phyloP scores from a whole-genome alignment of 2,797 vertebrate genomes.

The Vespertilio murinus region DNA sequence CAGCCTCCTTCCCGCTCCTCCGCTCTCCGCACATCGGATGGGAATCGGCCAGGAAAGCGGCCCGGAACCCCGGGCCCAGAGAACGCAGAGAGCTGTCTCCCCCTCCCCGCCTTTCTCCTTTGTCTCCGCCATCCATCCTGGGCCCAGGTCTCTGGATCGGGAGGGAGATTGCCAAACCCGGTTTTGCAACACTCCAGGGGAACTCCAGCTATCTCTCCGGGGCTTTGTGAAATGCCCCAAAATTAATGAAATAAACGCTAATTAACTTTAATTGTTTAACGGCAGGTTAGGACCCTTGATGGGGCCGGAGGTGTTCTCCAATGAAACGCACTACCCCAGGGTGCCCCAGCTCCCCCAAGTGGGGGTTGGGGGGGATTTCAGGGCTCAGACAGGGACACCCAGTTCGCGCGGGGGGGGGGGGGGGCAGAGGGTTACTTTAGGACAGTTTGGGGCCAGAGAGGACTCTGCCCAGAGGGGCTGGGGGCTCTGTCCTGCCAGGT shows the following conservation, averaged over 20 bases:
- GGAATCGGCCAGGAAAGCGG: neutral
- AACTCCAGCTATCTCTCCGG: conserved; percentile 29
- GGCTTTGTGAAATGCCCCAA: conserved; percentile 48
- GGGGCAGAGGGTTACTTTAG: neutral
- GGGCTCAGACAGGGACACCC: neutral
- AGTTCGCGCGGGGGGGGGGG: neutral
- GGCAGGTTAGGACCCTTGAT: conserved; percentile 29
- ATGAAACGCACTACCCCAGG: neutral
- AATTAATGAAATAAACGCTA: conserved; percentile 29
- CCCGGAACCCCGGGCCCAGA: neutral
- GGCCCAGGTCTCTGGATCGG: neutral
- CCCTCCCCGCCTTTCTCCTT: neutral
- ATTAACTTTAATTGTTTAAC: conserved; percentile 51
- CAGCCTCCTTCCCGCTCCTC: neutral
- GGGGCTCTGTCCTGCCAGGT: neutral
- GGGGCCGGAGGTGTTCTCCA: neutral
- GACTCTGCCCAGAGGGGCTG: neutral
- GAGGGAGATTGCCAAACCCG: conserved; percentile 46
- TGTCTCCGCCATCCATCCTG: conserved; percentile 31
- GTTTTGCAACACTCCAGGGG: conserved; percentile 55
- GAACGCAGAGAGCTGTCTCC: neutral
- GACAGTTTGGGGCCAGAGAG: neutral
- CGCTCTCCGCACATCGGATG: neutral
- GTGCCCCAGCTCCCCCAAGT: neutral
- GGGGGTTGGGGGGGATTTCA: neutral